These are phyloP conservation scores for Dasypus novemcinctus DNA, from an alignment of 2,113 vertebrate species.

Conservation along the genomic window DNA sequence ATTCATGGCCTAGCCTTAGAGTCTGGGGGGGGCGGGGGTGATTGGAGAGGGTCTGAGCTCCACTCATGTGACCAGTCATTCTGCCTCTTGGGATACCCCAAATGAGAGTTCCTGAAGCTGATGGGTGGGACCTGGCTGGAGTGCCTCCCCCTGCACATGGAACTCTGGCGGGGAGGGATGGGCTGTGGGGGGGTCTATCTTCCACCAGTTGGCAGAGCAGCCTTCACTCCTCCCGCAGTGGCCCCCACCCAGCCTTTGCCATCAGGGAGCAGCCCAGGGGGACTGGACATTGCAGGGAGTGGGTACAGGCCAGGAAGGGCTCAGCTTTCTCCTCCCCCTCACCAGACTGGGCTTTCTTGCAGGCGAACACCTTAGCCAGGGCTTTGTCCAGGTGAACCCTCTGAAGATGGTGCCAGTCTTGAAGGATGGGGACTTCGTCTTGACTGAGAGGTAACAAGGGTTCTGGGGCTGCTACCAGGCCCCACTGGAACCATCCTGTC, in stretches of 20 bases:
- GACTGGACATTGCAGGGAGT: not conserved
- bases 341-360: not conserved
- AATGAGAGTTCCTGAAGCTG: not conserved
- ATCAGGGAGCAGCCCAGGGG: too few species aligned
- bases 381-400: conserved; percentile 85
- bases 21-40: not conserved
- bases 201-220: not conserved
- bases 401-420: conserved; percentile 89
- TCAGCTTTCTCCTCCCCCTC: not conserved
- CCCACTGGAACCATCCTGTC: not conserved
- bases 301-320: not conserved
- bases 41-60: not conserved
- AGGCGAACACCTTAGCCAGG: conserved; percentile 89
- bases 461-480: too few species aligned
- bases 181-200: not conserved
- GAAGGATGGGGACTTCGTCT: conserved; percentile 89
- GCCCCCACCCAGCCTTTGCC: not conserved
- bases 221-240: not conserved
- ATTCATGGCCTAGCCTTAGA: not conserved
- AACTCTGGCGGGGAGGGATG: not conserved
- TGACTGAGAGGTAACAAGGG: conserved; percentile 89
- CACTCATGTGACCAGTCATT: too few species aligned
- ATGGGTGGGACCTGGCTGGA: not conserved
- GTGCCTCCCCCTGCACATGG: not conserved
- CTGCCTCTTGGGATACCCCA: not conserved